Base-by-base conservation (phyloP, 2,113 vertebrate genomes). In the Phaetusa simplex region DNA sequence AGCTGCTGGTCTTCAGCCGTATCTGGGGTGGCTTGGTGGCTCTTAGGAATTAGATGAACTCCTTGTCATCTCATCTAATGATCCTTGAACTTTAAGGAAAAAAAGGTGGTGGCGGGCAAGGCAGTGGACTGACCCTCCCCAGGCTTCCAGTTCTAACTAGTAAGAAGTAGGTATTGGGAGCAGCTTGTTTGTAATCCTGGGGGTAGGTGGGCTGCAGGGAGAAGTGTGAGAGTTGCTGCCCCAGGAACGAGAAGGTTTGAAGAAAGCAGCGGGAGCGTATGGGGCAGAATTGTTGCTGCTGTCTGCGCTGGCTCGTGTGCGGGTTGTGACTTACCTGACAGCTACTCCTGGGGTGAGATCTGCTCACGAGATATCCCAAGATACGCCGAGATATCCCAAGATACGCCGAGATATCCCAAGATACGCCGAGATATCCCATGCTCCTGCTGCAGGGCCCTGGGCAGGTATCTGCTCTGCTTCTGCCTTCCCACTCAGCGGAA, bases 261-360 rank as follows among this genome's bases (percentile, higher is more conserved):
- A 55, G 65, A 58, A 22, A 58, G 45, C n/a, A 11, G 22, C 38
- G 76, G 42, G 45, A 74, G 72, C n/a, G 52, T 15, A 2, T 18
- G 43, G 56, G 65, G 10, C 49, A 90, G 82, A 85, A 62, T 29
- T 79, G 47, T 36, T 83, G 36, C 52, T 76, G 30, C 38, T 32
- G 15, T 45, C 36, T 23, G 29, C 2, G 11, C 49, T 0, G 0
- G 65, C 42, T 84, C 0, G 1, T 17, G 13, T 18, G 55, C 2
- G 1, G 36, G 73, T 52, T 52, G 69, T 72, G 58, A 45, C 43
- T 64, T 69, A n/a, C 36, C 58, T 86, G 82, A 74, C 74, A 91
- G 40, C 53, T 81, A 1, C 30, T 9, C 6, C 6, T 65, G 73
- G 5, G 49, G 56, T 56, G 85, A 94, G 92, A 86, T 93, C 27